These are phyloP conservation scores for Tillus elongatus DNA, from an alignment of 2,888 invertebrate species.

Conservation along the genomic window DNA sequence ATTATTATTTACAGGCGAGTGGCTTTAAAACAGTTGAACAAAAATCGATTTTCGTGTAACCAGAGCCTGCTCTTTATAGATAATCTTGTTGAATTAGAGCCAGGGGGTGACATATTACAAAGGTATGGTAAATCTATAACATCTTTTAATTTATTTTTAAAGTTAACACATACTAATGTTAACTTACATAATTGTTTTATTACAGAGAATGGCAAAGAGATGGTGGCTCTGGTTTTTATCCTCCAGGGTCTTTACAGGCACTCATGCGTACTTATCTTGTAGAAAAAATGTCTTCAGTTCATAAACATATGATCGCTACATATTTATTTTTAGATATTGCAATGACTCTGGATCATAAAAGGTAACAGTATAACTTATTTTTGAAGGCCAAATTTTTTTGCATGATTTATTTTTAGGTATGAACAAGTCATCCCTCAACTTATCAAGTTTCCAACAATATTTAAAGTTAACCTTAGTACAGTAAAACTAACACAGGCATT, in stretches of 20 bases:
- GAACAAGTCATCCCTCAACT: slow-evolving; percentile 59
- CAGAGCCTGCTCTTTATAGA: slow-evolving; percentile 60
- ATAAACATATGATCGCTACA: slow-evolving; percentile 70
- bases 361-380: slow-evolving; percentile 1
- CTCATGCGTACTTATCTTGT: slow-evolving; percentile 66
- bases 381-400: slow-evolving; percentile 4
- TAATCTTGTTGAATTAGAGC: slow-evolving; percentile 54
- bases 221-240: slow-evolving; percentile 61
- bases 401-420: slow-evolving; percentile 37
- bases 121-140: no score
- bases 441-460: slow-evolving; percentile 72
- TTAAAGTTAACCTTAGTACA: slow-evolving; percentile 62
- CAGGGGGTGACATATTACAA: slow-evolving; percentile 47
- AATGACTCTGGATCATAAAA: slow-evolving; percentile 50
- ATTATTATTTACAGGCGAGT: slow-evolving; percentile 14
- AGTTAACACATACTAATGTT: background rate
- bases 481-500: slow-evolving; percentile 77
- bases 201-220: slow-evolving; percentile 57
- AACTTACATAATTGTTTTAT: slow-evolving; percentile 5
- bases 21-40: slow-evolving; percentile 10
- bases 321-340: slow-evolving; percentile 78
- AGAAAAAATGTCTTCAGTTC: slow-evolving; percentile 54
- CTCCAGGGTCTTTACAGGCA: slow-evolving; percentile 74
- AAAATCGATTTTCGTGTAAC: slow-evolving; percentile 17
- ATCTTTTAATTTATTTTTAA: slow-evolving; percentile 24